Conservation (phyloP, 2,113 vertebrate genomes). For the Saguinus imperator region DNA sequence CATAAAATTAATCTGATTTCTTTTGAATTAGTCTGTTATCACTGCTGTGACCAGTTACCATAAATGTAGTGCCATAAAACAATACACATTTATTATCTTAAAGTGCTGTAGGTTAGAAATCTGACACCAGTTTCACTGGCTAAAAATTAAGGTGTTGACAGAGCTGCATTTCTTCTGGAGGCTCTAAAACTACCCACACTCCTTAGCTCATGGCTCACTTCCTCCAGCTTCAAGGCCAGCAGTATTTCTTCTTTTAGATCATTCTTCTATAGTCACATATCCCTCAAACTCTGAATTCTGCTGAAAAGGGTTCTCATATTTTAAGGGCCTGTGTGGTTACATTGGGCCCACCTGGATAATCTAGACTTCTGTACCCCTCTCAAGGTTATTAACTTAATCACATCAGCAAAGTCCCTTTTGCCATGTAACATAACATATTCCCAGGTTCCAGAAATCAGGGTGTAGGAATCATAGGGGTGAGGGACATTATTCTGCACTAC, state of each 20-base stretch:
- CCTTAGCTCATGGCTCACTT: not conserved
- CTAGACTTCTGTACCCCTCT: not conserved
- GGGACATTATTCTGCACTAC: not conserved
- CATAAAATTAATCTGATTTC: not conserved
- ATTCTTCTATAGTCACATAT: not conserved
- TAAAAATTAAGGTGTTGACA: not conserved
- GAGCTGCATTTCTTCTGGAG: not conserved
- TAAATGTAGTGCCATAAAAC: not conserved
- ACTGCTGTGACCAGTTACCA: not conserved
- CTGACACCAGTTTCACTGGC: not conserved
- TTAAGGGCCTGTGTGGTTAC: not conserved
- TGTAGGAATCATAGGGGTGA: not conserved
- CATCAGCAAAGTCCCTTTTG: not conserved
- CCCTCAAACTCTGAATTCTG: not conserved
- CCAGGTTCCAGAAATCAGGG: not conserved
- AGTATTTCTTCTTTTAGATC: not conserved
- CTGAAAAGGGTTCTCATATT: not conserved
- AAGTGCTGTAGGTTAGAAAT: not conserved
- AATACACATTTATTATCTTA: not conserved
- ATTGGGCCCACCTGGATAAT: not conserved
- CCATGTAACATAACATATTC: not conserved
- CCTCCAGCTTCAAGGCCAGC: not conserved
- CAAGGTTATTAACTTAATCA: not conserved
- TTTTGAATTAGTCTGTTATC: not conserved
- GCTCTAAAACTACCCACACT: not conserved